Conservation (phyloP, 2,113 vertebrate genomes). For the Prunella himalayana region DNA sequence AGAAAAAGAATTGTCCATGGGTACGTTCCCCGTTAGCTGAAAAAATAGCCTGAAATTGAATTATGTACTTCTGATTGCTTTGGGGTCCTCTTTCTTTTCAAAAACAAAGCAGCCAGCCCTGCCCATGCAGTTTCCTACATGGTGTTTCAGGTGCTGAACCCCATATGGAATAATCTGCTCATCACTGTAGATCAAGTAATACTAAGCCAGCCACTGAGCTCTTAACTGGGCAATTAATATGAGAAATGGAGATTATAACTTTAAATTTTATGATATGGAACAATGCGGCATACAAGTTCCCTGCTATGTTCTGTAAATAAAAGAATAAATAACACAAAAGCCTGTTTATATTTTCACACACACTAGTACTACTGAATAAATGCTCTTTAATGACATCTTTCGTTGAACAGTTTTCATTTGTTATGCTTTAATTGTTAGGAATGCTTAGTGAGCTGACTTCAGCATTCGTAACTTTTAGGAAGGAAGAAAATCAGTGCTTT, state of each 20-base stretch:
- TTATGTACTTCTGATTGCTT: neutral
- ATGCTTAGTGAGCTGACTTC: neutral
- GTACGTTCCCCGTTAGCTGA: neutral
- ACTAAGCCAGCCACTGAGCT: neutral
- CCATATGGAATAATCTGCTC: neutral
- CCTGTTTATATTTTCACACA: neutral
- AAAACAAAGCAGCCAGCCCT: neutral
- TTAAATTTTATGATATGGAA: slow-evolving; percentile 6
- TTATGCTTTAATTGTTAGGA: neutral
- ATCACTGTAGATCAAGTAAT: neutral
- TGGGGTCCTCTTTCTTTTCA: neutral
- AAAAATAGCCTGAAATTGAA: neutral
- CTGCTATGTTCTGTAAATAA: slow-evolving; percentile 1
- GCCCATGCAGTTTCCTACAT: neutral
- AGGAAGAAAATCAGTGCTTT: neutral
- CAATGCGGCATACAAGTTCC: neutral
- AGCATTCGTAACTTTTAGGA: neutral
- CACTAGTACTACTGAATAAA: neutral
- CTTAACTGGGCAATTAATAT: slow-evolving; percentile 34
- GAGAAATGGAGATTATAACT: slow-evolving; percentile 24
- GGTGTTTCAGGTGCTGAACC: neutral
- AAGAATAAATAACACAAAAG: slow-evolving; percentile 22
- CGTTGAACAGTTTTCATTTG: neutral
- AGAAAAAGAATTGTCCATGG: neutral
- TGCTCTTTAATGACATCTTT: neutral